Evolutionary conservation across 1,140 invertebrate genomes (phyloP), one percentile per base, ranked within the genome.

Genomic region (Babylonia areolata): DNA sequence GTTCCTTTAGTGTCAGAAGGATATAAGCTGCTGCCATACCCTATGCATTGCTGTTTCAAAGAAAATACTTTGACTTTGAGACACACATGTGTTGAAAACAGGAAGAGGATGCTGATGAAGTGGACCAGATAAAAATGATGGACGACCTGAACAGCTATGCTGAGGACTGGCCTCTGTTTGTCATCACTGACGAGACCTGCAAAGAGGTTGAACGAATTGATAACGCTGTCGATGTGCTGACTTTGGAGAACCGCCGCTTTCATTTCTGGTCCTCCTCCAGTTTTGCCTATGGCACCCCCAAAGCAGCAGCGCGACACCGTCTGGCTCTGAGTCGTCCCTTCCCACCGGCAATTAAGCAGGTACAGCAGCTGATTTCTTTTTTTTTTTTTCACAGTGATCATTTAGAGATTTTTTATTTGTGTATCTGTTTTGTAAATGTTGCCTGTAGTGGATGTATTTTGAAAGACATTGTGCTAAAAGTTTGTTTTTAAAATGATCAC

Each of bases 141-240:
- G 78, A 80, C 5, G 78, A 54, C 2, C 17, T 80, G 3, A n/a
- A 31, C 15, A 42, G 33, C 23, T 9, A 31, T 0, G 6, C 78
- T 3, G 78, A 80, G 46, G 78, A 80, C 33, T 31, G 12, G 17
- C 78, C 78, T 1, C 31, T 80, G 28, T 80, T 80, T 54, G 78
- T 80, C 46, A 51, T 80, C 78, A 80, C 78, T 12, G 78, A 80
- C 28, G 78, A 80, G n/a, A 80, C 78, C 3, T 80, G 78, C 78
- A 33, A 80, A 28, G 78, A 80, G 42, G 9, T 42, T 5, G 78
- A 80, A 31, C 39, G 78, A 54, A 54, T 80, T 12, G 78, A 80
- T n/a, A 40, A 51, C 6, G 42, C 46, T 31, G 37, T 80, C 78
- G 54, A n/a, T 33, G 23, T 54, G n/a, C 78, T 80, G 3, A 58